Evolutionary conservation across 2,113 vertebrate species (phyloP).

Genomic region (Nicator chloris): DNA sequence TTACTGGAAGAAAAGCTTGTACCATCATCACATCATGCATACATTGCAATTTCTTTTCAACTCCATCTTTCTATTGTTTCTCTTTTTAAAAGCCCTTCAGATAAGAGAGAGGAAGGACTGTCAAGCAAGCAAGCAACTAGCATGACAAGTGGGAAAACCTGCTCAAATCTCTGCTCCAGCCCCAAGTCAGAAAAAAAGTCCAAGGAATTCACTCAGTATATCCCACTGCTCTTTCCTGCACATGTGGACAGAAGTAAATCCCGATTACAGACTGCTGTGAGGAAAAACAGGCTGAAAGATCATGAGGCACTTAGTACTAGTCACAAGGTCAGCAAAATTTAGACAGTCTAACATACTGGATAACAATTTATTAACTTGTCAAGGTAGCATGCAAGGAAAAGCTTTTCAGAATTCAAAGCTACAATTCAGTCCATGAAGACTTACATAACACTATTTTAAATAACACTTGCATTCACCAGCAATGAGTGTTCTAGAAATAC

Average conservation of each 20-base stretch:
- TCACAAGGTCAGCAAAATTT: background rate
- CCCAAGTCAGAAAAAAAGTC: background rate
- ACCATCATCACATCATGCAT: background rate
- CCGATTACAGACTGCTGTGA: background rate
- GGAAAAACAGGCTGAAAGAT: background rate
- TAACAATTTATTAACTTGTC: background rate
- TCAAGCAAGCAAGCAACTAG: background rate
- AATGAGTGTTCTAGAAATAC: background rate
- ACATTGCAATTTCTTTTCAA: background rate
- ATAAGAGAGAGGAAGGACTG: background rate
- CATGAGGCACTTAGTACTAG: background rate
- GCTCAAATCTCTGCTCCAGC: background rate
- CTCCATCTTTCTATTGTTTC: background rate
- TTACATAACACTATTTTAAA: background rate
- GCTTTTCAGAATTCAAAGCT: background rate
- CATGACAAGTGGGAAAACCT: background rate
- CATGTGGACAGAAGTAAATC: background rate
- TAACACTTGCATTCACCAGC: background rate
- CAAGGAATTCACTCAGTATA: background rate
- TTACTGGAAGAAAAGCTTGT: background rate
- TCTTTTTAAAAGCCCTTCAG: background rate
- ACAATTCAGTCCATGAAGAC: background rate
- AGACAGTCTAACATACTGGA: background rate
- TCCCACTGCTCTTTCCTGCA: background rate
- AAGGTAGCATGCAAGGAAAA: background rate